These are phyloP conservation scores for Xestia xanthographa DNA, from an alignment of 2,888 invertebrate genomes.

Conservation along the genomic window DNA sequence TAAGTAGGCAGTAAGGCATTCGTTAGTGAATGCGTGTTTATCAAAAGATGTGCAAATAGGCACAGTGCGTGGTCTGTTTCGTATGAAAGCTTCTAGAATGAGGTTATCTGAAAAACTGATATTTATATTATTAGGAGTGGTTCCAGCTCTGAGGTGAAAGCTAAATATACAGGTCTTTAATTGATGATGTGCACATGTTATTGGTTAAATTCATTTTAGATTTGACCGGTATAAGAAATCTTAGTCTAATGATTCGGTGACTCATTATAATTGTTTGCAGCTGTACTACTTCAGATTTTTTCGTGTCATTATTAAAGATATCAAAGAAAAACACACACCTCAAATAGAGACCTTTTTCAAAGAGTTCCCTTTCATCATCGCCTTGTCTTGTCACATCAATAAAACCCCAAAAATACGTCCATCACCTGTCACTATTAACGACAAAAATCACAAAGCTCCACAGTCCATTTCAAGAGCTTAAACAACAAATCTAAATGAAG, in stretches of 20 bases:
- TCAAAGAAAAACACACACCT: neutral
- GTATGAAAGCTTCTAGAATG: slow-evolving; percentile 46
- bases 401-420: neutral
- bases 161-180: slow-evolving; percentile 30
- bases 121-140: slow-evolving; percentile 21
- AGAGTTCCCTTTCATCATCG: slow-evolving; percentile 1
- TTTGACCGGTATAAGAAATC: neutral
- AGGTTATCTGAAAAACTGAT: slow-evolving; percentile 47
- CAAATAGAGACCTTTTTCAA: slow-evolving; percentile 6
- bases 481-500: slow-evolving; percentile 30
- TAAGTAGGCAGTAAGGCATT: slow-evolving; percentile 16
- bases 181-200: slow-evolving; percentile 7
- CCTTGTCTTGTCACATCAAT: slow-evolving; percentile 33
- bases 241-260: neutral
- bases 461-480: slow-evolving; percentile 23
- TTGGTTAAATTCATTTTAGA: neutral
- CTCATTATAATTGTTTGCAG: neutral
- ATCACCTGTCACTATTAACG: slow-evolving; percentile 9
- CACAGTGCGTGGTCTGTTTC: slow-evolving; percentile 46
- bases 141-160: slow-evolving; percentile 15
- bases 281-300: neutral
- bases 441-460: slow-evolving; percentile 20
- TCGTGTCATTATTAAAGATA: neutral
- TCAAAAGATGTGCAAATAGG: slow-evolving; percentile 49
- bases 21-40: slow-evolving; percentile 46